These are phyloP conservation scores for Torymus texanus DNA, from an alignment of 2,888 invertebrate genomes.

Conservation along the genomic window DNA sequence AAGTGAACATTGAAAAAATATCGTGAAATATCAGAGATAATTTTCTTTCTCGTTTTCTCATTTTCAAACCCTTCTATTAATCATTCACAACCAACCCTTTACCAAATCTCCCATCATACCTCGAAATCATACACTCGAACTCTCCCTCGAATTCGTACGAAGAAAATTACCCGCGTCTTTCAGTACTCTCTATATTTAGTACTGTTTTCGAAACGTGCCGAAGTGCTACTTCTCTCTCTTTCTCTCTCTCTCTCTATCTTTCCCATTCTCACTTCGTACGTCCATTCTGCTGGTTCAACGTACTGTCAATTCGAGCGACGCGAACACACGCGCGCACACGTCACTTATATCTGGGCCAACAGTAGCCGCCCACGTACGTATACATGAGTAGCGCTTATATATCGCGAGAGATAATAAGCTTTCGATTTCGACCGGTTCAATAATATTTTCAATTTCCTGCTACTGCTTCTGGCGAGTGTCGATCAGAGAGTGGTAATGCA, in stretches of 20 bases:
- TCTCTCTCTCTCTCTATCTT: too few species aligned
- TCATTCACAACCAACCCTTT: too few species aligned
- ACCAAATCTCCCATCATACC: too few species aligned
- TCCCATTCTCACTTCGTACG: background rate
- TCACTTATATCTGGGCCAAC: slow-evolving; percentile 1
- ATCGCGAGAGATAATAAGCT: background rate
- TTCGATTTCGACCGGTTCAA: slow-evolving; percentile 17
- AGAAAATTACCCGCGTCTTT: slow-evolving; percentile 8
- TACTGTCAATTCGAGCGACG: slow-evolving; percentile 18
- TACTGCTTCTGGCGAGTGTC: too few species aligned
- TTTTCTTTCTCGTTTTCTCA: too few species aligned
- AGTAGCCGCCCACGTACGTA: background rate
- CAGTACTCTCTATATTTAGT: slow-evolving; percentile 31
- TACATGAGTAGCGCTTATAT: too few species aligned
- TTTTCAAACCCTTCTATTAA: too few species aligned
- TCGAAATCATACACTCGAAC: too few species aligned
- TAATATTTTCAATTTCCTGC: background rate
- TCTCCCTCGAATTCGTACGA: too few species aligned
- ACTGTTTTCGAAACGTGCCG: slow-evolving; percentile 32
- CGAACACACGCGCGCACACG: background rate
- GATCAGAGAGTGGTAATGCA: too few species aligned
- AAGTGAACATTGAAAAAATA: too few species aligned
- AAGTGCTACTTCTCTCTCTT: background rate
- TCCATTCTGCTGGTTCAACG: slow-evolving; percentile 23
- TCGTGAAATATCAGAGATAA: too few species aligned